Evolutionary conservation across 2,888 invertebrate genomes (phyloP), one percentile per base, ranked within the genome.

Genomic region (Morpho achilles): DNA sequence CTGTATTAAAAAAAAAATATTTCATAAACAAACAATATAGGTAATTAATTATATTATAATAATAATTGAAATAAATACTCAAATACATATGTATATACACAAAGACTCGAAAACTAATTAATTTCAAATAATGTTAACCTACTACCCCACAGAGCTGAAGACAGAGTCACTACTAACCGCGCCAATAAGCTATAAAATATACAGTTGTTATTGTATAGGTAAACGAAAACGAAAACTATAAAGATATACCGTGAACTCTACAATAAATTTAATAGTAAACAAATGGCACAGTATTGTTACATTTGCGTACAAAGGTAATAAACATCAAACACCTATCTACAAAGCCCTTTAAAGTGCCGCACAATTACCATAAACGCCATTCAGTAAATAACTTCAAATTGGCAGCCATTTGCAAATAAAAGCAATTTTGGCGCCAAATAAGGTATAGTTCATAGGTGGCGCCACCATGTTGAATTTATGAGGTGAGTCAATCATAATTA

Each of bases 391-490:
- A 64, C 53, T 60, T 59, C 58, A 61, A 63, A 64, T 64, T 67
- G 66, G 60, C 59, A 61, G 56, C 45, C 58, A 61, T 65, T 66
- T 63, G 60, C 64, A 60, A 62, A 66, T 61, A 62, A 62, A 65
- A 65, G 55, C 63, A 59, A 67, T 69, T 69, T 70, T 71, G 67
- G 61, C 45, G 56, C 67, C 67, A 65, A 69, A 73, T 71, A 73
- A 63, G 69, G 66, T 50, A 53, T 55, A 65, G 72, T 75, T 74
- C 76, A 77, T 65, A 75, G 72, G 71, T 73, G 73, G 70, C 70
- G 72, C 69, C 67, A 66, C 56, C 46, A 45, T 45, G 47, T 52
- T 51, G 22, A 53, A 65, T 65, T 63, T 60, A 63, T 57, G 61
- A 64, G 56, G 62, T 61, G 50, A 56, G 49, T 58, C 60, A 60